A percentile compares a stretch with the other conserved stretches of the same genome.
phyloP scores from a whole-genome alignment of 2,888 invertebrate genomes.

The Ligdia adustata region DNA sequence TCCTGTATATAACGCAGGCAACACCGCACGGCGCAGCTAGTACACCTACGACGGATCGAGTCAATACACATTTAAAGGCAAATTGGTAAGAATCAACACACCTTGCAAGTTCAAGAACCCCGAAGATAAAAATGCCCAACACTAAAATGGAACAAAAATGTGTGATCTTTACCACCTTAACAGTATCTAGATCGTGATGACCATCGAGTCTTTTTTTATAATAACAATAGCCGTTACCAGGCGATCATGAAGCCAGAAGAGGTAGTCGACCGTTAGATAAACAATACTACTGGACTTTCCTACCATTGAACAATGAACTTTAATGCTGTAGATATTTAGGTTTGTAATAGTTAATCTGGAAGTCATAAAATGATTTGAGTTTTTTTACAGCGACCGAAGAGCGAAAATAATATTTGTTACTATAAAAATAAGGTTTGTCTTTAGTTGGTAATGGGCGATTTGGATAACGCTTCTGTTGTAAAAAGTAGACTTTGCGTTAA shows the following conservation, averaged over 20 bases:
- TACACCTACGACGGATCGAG: too few species aligned
- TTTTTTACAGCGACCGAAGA: background rate
- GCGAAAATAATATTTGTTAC: constrained; percentile 3
- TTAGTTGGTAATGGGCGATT: constrained; percentile 3
- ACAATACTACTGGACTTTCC: constrained; percentile 21
- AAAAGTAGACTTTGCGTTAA: constrained; percentile 15
- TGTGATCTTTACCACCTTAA: constrained; percentile 37
- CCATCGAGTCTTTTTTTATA: constrained; percentile 38
- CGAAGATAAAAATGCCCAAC: constrained; percentile 3
- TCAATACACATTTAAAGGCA: too few species aligned
- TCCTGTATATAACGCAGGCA: too few species aligned
- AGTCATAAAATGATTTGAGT: background rate
- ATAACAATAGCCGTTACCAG: constrained; percentile 62
- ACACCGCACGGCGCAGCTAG: too few species aligned
- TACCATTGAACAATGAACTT: constrained; percentile 3
- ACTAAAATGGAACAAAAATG: constrained; percentile 35
- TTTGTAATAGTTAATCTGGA: background rate
- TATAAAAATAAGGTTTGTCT: too few species aligned
- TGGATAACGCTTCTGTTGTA: constrained; percentile 12
- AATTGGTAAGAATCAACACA: too few species aligned
- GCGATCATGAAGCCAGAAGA: constrained; percentile 55
- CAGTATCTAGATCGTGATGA: constrained; percentile 40
- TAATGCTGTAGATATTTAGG: background rate
- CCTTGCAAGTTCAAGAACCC: constrained; percentile 10
- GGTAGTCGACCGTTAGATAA: constrained; percentile 64